Evolutionary conservation across 2,888 invertebrate genomes (phyloP), one percentile per base, ranked within the genome.

Genomic region (Scaptodrosophila latifasciaeformis): DNA sequence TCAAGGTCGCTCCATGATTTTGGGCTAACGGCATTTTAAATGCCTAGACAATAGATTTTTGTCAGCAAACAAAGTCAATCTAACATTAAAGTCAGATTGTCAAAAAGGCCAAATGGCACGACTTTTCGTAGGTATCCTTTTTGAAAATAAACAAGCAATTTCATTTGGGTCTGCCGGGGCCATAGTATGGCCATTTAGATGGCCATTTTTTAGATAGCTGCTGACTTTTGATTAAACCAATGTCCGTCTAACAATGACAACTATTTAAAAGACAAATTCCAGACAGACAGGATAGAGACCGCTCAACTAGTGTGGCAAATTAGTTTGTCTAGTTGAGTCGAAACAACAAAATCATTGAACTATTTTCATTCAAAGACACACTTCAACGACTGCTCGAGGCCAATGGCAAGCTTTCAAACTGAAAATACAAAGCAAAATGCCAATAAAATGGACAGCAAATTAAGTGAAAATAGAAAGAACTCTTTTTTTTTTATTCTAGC

Each of bases 141-240:
- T 75, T 74, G 76, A 76, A 71, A 65, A 74, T 57, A 77, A 80
- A 72, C 77, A 77, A 69, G n/a, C 77, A 69, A 53, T 69, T 69
- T 62, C 29, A 67, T 46, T 21, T 15, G 3, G 35, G 15, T n/a
- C 34, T 50, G 18, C 49, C 29, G 39, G 34, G 45, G 62, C 35
- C 44, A 50, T 49, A 52, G 53, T 44, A 46, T 39, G 45, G 39
- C 50, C 66, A 62, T 76, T 81, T 63, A 79, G 77, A 66, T 81
- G 61, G 62, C 30, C 66, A 69, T 79, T 76, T 79, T 64, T 60
- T 64, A 64, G 76, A 79, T 79, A 71, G 50, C 66, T 55, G 60
- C 52, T 47, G 52, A 68, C 62, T 69, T 68, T 65, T 76, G 76
- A 76, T 66, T 63, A 56, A 46, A 59, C 47, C 64, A 60, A 40